These are phyloP conservation scores for Serinus canaria DNA, from an alignment of 2,113 vertebrate species.

Conservation along the genomic window DNA sequence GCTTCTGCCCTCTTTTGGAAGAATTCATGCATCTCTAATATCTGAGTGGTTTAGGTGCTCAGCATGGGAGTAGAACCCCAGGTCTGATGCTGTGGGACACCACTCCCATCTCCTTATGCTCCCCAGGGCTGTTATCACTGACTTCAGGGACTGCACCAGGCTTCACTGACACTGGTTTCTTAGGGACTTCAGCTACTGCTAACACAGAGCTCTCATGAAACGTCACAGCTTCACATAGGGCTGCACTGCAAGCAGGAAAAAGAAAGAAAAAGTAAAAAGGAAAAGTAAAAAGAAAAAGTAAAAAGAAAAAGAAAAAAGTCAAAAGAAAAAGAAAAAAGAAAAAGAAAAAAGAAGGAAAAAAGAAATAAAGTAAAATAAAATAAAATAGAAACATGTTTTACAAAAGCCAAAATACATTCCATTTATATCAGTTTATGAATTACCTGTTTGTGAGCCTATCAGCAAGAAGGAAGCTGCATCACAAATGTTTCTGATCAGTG, in stretches of 20 bases:
- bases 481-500: neutral
- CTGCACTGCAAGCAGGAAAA: neutral
- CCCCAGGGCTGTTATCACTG: neutral
- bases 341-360: neutral
- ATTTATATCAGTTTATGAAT: neutral
- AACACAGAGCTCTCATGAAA: neutral
- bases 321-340: too few species aligned
- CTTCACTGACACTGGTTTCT: neutral
- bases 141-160: neutral
- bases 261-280: neutral
- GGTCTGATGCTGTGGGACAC: neutral
- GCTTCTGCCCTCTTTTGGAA: constrained; percentile 73
- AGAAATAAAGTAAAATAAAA: neutral
- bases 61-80: neutral
- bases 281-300: neutral
- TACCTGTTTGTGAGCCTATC: neutral
- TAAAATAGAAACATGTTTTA: neutral
- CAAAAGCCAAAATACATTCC: neutral
- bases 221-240: neutral
- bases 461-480: neutral
- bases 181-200: neutral
- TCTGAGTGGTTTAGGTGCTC: neutral
- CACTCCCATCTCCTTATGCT: neutral
- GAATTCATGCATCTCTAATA: constrained; percentile 37
- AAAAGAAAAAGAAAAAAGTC: too few species aligned